phyloP scores from a whole-genome alignment of 2,113 vertebrate genomes.

The Climacteris rufus region DNA sequence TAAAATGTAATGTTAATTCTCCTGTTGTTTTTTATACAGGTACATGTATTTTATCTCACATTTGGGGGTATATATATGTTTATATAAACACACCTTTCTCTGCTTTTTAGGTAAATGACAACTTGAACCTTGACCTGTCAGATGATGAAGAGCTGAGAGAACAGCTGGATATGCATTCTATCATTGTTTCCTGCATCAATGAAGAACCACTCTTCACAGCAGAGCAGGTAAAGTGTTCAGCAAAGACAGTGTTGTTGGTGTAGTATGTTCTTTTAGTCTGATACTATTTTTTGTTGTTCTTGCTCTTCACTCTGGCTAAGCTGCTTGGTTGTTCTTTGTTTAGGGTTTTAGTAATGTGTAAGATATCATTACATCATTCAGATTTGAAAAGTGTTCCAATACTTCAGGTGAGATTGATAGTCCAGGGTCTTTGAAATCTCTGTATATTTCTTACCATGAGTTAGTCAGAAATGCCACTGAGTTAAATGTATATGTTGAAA shows the following conservation, averaged over 20 bases:
- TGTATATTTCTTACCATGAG: neutral
- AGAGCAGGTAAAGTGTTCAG: constrained; percentile 82
- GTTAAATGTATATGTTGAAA: neutral
- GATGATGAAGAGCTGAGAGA: constrained; percentile 96
- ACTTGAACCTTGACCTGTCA: constrained; percentile 87
- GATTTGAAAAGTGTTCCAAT: neutral
- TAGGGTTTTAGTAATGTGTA: neutral
- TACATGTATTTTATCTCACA: neutral
- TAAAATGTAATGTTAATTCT: neutral
- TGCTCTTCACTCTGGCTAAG: neutral
- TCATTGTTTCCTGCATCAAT: constrained; percentile 92
- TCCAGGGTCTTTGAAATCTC: neutral
- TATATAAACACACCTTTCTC: neutral
- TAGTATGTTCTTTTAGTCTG: neutral
- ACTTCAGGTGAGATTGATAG: neutral
- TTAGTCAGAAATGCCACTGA: neutral
- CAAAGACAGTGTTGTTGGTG: neutral
- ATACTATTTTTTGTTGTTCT: neutral
- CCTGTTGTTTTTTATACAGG: neutral
- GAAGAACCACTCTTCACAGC: constrained; percentile 96
- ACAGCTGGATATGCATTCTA: constrained; percentile 97
- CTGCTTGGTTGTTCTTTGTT: neutral
- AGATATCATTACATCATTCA: accelerated
- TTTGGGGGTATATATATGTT: neutral
- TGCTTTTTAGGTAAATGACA: constrained; percentile 77